Base-by-base conservation (phyloP, 2,888 invertebrate genomes). In the Nomada ruficornis region DNA sequence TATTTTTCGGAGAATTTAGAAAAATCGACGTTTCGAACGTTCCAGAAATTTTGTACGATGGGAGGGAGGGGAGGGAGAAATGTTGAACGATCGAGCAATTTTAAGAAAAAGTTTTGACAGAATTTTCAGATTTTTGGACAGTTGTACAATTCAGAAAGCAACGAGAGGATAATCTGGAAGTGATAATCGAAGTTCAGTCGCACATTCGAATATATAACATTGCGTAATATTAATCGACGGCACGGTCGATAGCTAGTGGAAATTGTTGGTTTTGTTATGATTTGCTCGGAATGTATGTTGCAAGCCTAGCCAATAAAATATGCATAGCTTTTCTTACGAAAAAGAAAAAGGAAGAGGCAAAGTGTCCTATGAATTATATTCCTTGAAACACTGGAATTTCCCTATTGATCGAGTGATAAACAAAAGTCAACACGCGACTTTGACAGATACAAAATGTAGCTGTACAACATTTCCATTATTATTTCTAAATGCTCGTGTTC, bases 241-340 rank as follows among this genome's bases (percentile, higher is more conserved):
- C 62, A 68, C 65, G 63, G 75, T 85, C 77, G 68, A 73, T 88
- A 85, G 80, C 70, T 82, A 88, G 80, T 71, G 73, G 84, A 83
- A 86, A 87, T 86, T 83, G 85, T 89, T 88, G 80, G 79, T 87
- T 88, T 87, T 84, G 82, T 83, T 86, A 88, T 83, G 62, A 85
- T 87, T 91, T 89, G 88, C 85, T 84, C 72, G 69, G 80, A 81
- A 88, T 89, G 91, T 91, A 88, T 80, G 84, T 88, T 86, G 90
- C 89, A 84, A 90, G 86, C 83, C 82, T 89, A 85, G 84, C 82
- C 78, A 89, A 91, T 90, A 91, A 90, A 91, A 82, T 82, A 36
- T 36, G 90, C 88, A 85, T 90, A 90, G 90, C 90, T 90, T 90
- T 91, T 90, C 90, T 89, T 86, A 86, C 85, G 72, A 88, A 84